Base-by-base conservation (phyloP, 64 coral and sea anemone genomes). In the Platygyra sinensis region DNA sequence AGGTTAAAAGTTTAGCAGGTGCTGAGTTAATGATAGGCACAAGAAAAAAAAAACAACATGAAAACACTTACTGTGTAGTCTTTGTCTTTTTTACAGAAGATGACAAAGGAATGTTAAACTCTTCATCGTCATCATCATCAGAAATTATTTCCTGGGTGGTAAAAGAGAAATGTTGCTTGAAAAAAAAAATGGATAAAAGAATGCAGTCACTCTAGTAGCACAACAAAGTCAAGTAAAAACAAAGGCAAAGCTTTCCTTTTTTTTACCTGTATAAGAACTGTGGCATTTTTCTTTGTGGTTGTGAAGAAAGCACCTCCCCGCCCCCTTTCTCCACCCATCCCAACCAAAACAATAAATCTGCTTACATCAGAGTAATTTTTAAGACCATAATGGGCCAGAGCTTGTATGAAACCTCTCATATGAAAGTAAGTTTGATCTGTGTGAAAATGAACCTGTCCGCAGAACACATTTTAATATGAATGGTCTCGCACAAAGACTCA, bases 51-150 rank as follows among this genome's bases (percentile, higher is more conserved):
- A 22, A n/a, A n/a, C 18, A 5, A 20, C 1, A 22, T 13, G 25
- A 71, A 39, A 14, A 22, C 62, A 30, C 61, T 74, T 62, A 50
- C 72, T 29, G 73, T 76, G 52, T 49, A 78, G 57, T 87, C 62
- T 86, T 84, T 15, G 90, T 87, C 30, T 77, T 92, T 29, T 84
- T 86, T 29, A 65, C 76, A 77, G 72, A 67, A 27, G 90, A 87
- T 71, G 90, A 71, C 60, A 92, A 60, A 57, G 90, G 73, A 60
- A 51, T 46, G 83, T 92, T 92, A 18, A 87, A 92, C 36, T 62
- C 90, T 24, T 86, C 81, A 29, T 92, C 83, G 5, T 90, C 79
- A 64, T n/a, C n/a, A n/a, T 79, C 81, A 92, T 57, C 90, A 86
- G 75, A 85, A 38, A 67, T 85, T 42, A 80, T n/a, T 51, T 62